These are phyloP conservation scores for Vicugna pacos DNA, from an alignment of 2,113 vertebrate genomes.

Conservation along the genomic window DNA sequence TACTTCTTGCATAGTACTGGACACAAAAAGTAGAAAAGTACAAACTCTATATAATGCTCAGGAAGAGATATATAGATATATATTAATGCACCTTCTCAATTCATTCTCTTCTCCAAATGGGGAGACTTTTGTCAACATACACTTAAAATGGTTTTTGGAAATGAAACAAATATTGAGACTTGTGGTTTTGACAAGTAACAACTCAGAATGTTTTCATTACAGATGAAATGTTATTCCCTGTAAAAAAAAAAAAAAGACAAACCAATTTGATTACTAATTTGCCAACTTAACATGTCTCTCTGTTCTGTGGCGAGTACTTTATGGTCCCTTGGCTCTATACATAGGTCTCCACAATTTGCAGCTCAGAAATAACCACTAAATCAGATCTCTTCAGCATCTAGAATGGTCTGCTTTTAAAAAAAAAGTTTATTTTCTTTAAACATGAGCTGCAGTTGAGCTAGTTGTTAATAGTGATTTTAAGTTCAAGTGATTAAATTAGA, in stretches of 20 bases:
- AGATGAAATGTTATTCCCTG: neutral
- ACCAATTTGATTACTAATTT: neutral
- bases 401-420: neutral
- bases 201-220: neutral
- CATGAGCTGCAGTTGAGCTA: neutral
- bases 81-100: neutral
- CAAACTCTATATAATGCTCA: neutral
- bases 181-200: neutral
- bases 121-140: neutral
- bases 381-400: neutral
- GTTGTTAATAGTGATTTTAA: neutral
- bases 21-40: neutral
- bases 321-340: neutral
- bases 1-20: neutral
- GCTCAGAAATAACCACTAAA: neutral
- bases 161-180: neutral
- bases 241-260: neutral
- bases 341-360: neutral
- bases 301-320: neutral
- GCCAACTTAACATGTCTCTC: neutral
- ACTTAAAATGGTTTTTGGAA: neutral
- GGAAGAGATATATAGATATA: neutral
- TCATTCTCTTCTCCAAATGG: neutral
- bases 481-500: neutral
- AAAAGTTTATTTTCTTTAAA: neutral